These are phyloP conservation scores for zebrafish (Danio rerio) DNA, from an alignment of 2,113 vertebrate genomes.

Conservation along the genomic window DNA sequence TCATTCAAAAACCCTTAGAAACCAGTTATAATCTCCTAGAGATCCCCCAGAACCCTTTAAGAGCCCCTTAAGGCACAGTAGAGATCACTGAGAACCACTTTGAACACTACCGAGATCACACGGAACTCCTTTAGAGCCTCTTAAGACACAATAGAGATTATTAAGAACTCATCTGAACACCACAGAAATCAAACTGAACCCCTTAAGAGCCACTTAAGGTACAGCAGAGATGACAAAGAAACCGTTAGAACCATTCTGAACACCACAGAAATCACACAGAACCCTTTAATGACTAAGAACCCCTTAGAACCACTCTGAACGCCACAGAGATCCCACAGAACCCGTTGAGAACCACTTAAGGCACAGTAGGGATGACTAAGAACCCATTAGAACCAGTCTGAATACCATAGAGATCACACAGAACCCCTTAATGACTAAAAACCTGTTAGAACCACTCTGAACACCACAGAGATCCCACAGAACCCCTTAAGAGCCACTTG, in stretches of 20 bases:
- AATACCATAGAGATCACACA: background rate
- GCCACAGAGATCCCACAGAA: background rate
- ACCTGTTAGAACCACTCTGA: background rate
- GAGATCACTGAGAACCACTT: background rate
- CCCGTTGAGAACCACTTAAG: background rate
- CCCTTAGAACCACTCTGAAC: no score
- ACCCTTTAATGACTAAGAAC: no score
- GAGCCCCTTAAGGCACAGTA: no score
- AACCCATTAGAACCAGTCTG: background rate
- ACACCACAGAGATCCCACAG: background rate
- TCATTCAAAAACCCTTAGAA: no score
- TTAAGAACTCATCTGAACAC: no score
- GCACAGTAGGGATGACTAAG: background rate
- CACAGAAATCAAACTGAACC: background rate
- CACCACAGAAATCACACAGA: background rate
- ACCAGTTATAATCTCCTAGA: background rate
- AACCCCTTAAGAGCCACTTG: no score
- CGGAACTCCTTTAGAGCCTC: no score
- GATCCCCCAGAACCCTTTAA: background rate
- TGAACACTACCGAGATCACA: background rate
- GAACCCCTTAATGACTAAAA: background rate
- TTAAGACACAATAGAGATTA: no score
- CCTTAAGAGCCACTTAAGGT: background rate
- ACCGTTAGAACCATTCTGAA: background rate
- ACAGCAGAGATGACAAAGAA: no score